Conservation (phyloP, 2,797 vertebrate genomes). For the Bradypus variegatus region DNA sequence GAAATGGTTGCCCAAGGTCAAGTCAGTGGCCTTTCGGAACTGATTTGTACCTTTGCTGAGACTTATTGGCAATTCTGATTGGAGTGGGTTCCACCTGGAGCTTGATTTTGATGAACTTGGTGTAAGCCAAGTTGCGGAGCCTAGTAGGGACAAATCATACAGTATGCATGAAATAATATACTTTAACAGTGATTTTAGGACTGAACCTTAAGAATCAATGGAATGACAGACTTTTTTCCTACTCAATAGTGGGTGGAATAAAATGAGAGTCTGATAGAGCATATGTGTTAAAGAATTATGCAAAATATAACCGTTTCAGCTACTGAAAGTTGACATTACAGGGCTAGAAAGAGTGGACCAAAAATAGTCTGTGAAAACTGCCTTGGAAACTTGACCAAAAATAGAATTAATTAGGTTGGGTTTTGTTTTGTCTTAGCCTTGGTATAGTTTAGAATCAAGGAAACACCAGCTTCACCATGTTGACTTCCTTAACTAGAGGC, state of each 20-base stretch:
- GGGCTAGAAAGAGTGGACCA: conserved; percentile 22
- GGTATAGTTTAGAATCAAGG: conserved; percentile 36
- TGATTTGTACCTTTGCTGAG: not conserved
- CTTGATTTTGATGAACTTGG: not conserved
- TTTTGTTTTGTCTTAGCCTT: conserved; percentile 52
- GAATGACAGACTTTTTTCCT: not conserved
- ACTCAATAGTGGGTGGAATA: not conserved
- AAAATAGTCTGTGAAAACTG: conserved; percentile 48
- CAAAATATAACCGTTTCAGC: conserved; percentile 30
- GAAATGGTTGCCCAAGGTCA: conserved; percentile 35
- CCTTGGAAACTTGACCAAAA: conserved; percentile 59
- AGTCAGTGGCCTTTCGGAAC: not conserved
- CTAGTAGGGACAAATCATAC: not conserved
- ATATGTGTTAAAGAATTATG: conserved; percentile 1
- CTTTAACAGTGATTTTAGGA: not conserved
- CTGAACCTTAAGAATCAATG: not conserved
- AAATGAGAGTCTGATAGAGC: not conserved
- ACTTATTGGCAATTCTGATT: not conserved
- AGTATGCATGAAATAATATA: not conserved
- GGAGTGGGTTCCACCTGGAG: not conserved
- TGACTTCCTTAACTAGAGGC: conserved; percentile 37
- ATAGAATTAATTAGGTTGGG: conserved; percentile 58
- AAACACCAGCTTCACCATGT: conserved; percentile 38
- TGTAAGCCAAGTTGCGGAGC: not conserved
- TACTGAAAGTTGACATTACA: conserved; percentile 34